A percentile compares a stretch with the other conserved stretches of the same genome.
phyloP scores from a whole-genome alignment of 2,113 vertebrate species.

The Dasyurus viverrinus region DNA sequence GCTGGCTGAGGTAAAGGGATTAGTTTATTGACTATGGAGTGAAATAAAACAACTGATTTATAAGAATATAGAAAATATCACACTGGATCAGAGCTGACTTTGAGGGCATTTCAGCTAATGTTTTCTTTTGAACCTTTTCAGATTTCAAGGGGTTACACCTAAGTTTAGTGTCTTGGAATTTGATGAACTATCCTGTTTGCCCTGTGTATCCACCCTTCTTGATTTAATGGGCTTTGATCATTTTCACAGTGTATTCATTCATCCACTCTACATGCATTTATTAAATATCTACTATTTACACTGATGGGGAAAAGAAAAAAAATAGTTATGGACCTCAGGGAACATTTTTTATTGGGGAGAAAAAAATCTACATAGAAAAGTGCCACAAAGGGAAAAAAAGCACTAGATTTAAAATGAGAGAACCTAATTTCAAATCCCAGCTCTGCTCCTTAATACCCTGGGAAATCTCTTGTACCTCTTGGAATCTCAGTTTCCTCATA shows the following conservation, averaged over 20 bases:
- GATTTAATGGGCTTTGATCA: neutral
- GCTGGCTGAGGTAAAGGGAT: neutral
- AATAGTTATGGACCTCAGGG: neutral
- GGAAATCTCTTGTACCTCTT: neutral
- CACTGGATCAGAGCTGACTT: neutral
- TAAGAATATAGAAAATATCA: neutral
- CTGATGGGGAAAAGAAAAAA: neutral
- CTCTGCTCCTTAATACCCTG: neutral
- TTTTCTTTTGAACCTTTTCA: neutral
- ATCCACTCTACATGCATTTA: neutral
- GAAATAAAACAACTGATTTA: neutral
- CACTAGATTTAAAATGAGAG: neutral
- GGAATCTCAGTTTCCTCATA: neutral
- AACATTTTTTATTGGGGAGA: neutral
- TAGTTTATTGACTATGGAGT: neutral
- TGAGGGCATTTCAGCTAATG: neutral
- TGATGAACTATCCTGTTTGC: neutral
- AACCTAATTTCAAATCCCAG: neutral
- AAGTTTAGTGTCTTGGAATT: neutral
- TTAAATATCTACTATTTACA: neutral
- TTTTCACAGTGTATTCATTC: neutral
- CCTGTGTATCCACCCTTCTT: neutral
- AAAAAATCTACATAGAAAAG: neutral
- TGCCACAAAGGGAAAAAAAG: neutral
- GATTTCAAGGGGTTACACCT: neutral